A percentile compares a stretch with the other conserved stretches of the same genome.
phyloP scores from a whole-genome alignment of 2,888 invertebrate species.

The Caenorhabditis drosophilae region DNA sequence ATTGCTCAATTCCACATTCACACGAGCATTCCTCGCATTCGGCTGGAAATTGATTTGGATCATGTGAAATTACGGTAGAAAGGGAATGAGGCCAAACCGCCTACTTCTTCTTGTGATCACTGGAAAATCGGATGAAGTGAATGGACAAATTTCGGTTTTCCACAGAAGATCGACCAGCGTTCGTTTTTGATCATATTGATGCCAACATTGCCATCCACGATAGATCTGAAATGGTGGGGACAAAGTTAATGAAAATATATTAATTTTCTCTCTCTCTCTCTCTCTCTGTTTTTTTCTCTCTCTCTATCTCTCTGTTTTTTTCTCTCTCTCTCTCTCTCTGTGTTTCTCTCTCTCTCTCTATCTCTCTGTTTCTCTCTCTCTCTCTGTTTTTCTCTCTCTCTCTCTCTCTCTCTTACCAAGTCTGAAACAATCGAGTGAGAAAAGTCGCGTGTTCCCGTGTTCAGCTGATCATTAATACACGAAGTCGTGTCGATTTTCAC shows the following conservation, averaged over 20 bases:
- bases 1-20: conserved; percentile 63
- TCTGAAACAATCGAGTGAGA: conserved; percentile 53
- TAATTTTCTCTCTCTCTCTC: no score
- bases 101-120: conserved; percentile 35
- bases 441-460: conserved; percentile 51
- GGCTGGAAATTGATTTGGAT: no score
- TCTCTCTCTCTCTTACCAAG: conserved; percentile 40
- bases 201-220: conserved; percentile 67
- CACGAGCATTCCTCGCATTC: conserved; percentile 58
- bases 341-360: no score
- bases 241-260: no score
- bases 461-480: conserved; percentile 62
- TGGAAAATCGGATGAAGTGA: conserved; percentile 46
- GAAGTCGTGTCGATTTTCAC: conserved; percentile 56
- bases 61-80: no score
- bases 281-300: no score
- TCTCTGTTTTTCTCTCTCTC: no score
- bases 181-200: conserved; percentile 61
- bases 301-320: no score
- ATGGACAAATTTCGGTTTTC: conserved; percentile 67
- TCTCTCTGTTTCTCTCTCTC: no score
- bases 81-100: no score
- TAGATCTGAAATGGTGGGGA: no score
- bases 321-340: no score
- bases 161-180: conserved; percentile 65